A percentile compares a stretch with the other conserved stretches of the same genome.
Conservation (phyloP, 2,888 invertebrate species). For the Hermaeophaga mercurialis region DNA sequence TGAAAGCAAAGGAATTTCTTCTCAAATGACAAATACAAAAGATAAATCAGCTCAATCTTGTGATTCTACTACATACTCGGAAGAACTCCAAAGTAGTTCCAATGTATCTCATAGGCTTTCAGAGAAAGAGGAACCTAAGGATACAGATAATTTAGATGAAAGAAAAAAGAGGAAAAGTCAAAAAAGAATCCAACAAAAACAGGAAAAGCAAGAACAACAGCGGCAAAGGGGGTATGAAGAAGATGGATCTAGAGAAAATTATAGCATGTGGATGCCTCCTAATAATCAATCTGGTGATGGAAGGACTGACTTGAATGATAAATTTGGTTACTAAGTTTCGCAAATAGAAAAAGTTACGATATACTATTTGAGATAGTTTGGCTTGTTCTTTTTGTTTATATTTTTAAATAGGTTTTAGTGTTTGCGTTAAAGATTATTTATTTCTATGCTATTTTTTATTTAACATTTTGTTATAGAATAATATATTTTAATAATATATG, state of each 20-base stretch:
- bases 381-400: no score
- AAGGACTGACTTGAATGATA: conserved; percentile 74
- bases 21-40: not conserved
- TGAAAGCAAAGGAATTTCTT: not conserved
- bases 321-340: conserved; percentile 78
- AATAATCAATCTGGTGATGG: conserved; percentile 78
- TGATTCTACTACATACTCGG: not conserved
- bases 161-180: conserved; percentile 49
- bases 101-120: not conserved
- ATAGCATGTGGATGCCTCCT: conserved; percentile 81
- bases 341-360: no score
- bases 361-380: no score
- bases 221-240: conserved; percentile 53
- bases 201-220: conserved; percentile 46
- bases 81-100: conserved; percentile 1
- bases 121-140: not conserved
- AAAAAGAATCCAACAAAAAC: conserved; percentile 49
- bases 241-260: conserved; percentile 64
- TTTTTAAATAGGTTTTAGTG: no score
- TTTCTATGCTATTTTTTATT: no score
- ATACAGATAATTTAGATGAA: conserved; percentile 29
- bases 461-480: no score
- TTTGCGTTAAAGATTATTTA: no score
- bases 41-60: not conserved
- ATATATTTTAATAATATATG: no score